These are phyloP conservation scores for Tinamus guttatus DNA, from an alignment of 2,113 vertebrate species.

Conservation along the genomic window DNA sequence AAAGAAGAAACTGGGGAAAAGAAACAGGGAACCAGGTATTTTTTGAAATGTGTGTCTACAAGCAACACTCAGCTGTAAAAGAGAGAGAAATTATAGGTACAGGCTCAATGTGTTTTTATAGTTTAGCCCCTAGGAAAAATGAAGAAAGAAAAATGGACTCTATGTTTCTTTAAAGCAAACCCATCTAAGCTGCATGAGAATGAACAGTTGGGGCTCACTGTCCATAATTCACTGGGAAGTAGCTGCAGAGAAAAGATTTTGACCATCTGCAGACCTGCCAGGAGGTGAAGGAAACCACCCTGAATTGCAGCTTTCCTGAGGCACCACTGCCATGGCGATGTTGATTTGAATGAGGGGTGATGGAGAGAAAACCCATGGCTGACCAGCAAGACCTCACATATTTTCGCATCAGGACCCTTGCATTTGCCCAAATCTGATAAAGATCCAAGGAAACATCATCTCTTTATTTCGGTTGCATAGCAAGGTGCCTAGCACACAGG, in stretches of 20 bases:
- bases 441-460: not conserved
- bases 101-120: not conserved
- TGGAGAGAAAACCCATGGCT: accelerated
- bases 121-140: not conserved
- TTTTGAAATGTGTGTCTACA: not conserved
- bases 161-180: not conserved
- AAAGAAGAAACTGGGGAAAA: not conserved
- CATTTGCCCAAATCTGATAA: not conserved
- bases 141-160: not conserved
- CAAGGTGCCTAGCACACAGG: not conserved
- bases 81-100: constrained; percentile 24
- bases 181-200: not conserved
- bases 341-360: not conserved
- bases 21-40: not conserved
- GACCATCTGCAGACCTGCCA: not conserved
- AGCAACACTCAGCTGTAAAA: constrained; percentile 23
- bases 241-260: not conserved
- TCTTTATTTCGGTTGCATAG: not conserved
- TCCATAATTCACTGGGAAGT: not conserved
- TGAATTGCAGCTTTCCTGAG: not conserved
- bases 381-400: accelerated
- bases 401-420: accelerated
- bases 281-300: not conserved
- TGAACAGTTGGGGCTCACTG: not conserved
- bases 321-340: not conserved